phyloP scores from a whole-genome alignment of 1,140 invertebrate genomes.

The Hycleus cichorii region DNA sequence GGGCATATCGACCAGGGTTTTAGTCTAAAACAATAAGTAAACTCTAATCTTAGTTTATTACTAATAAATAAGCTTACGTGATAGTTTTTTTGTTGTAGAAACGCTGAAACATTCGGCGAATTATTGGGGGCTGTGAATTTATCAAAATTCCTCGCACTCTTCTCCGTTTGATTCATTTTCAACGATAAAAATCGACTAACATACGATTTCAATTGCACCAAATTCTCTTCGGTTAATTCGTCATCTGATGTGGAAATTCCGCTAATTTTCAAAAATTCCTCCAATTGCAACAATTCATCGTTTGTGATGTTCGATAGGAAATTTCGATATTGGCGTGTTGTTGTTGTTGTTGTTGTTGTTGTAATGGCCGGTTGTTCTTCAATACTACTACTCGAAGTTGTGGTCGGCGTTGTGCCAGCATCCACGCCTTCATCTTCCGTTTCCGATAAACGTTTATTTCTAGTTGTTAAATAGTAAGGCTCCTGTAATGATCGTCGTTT shows the following conservation, averaged over 20 bases:
- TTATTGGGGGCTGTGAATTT: constrained; percentile 55
- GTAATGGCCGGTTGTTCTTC: constrained; percentile 26
- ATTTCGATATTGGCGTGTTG: constrained; percentile 35
- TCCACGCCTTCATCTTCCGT: constrained; percentile 52
- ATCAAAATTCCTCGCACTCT: constrained; percentile 57
- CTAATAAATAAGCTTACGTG: constrained; percentile 9
- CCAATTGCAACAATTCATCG: constrained; percentile 58
- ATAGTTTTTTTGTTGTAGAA: constrained; percentile 44
- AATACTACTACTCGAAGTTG: constrained; percentile 34
- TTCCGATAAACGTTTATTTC: constrained; percentile 45
- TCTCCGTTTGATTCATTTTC: constrained; percentile 50
- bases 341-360: constrained; percentile 40
- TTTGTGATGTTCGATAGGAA: constrained; percentile 46
- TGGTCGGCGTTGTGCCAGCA: constrained; percentile 31
- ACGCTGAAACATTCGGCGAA: constrained; percentile 60
- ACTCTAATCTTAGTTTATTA: not conserved
- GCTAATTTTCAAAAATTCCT: constrained; percentile 66
- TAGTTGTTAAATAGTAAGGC: constrained; percentile 52
- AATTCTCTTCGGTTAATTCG: constrained; percentile 55
- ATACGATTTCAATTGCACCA: constrained; percentile 60
- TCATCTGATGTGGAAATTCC: constrained; percentile 60
- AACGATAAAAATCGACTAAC: constrained; percentile 55
- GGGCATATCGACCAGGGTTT: constrained; percentile 51
- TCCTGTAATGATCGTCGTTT: constrained; percentile 66
- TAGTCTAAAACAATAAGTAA: constrained; percentile 39